A percentile compares a stretch with the other conserved stretches of the same genome.
These are phyloP conservation scores for Synanthedon andrenaeformis DNA, from an alignment of 2,888 invertebrate genomes.

Conservation along the genomic window DNA sequence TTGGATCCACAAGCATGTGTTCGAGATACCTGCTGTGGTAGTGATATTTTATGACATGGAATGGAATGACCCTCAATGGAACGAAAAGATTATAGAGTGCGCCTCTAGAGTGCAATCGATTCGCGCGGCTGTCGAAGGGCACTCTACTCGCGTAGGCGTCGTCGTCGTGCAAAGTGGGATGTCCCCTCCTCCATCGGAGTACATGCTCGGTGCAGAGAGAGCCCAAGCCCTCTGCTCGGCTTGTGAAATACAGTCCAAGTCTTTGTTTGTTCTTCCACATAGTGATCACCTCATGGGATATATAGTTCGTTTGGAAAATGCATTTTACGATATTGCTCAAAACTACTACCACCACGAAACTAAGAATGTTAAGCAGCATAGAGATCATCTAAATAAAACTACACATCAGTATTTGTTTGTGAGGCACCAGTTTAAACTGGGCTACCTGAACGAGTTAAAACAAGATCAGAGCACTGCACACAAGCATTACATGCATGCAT, in stretches of 20 bases:
- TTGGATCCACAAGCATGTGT: slow-evolving; percentile 95
- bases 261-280: slow-evolving; percentile 91
- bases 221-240: slow-evolving; percentile 91
- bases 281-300: slow-evolving; percentile 87
- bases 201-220: slow-evolving; percentile 87
- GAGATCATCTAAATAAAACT: slow-evolving; percentile 90
- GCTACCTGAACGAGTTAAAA: slow-evolving; percentile 92
- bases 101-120: slow-evolving; percentile 88
- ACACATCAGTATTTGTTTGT: slow-evolving; percentile 93
- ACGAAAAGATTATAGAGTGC: slow-evolving; percentile 94
- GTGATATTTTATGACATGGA: slow-evolving; percentile 97
- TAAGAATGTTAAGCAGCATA: slow-evolving; percentile 86
- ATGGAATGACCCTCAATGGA: slow-evolving; percentile 96
- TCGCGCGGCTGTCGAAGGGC: slow-evolving; percentile 79
- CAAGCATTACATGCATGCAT: slow-evolving; percentile 90
- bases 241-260: slow-evolving; percentile 92
- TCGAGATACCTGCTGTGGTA: slow-evolving; percentile 90
- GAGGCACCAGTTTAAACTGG: slow-evolving; percentile 96
- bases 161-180: slow-evolving; percentile 91
- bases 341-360: slow-evolving; percentile 92
- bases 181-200: slow-evolving; percentile 83
- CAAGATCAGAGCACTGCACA: slow-evolving; percentile 89
- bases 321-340: slow-evolving; percentile 93
- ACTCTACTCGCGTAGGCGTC: slow-evolving; percentile 83
- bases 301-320: slow-evolving; percentile 86